Percentiles rank a stretch among this genome's conserved stretches.
Conservation (phyloP, 2,113 vertebrate species). For the Nothocercus julius region DNA sequence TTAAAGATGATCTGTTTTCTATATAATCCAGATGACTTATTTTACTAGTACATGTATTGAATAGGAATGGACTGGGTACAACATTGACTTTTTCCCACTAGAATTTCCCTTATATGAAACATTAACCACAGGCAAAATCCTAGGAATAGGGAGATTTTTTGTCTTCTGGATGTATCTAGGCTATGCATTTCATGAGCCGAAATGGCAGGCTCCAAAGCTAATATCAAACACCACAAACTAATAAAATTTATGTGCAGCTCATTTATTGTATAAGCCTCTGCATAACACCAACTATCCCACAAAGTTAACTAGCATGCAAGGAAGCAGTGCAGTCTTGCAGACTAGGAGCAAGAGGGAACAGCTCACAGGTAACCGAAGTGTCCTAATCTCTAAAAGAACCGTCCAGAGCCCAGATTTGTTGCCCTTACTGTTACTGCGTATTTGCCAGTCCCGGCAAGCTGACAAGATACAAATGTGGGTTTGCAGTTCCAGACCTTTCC, state of each 20-base stretch:
- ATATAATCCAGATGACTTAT: not conserved
- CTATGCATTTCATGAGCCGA: not conserved
- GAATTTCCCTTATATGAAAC: not conserved
- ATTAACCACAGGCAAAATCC: not conserved
- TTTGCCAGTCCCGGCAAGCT: not conserved
- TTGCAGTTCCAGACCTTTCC: not conserved
- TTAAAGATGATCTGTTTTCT: not conserved
- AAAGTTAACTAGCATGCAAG: not conserved
- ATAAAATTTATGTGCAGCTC: not conserved
- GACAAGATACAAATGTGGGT: not conserved
- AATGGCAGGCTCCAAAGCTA: not conserved
- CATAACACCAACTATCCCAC: not conserved
- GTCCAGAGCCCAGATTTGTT: not conserved
- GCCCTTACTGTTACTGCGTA: not conserved
- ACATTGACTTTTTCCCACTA: not conserved
- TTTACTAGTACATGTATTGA: not conserved
- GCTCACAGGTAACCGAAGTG: not conserved
- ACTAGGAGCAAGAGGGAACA: not conserved
- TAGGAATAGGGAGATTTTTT: not conserved
- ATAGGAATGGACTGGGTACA: not conserved
- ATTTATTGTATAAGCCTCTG: not conserved
- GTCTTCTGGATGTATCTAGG: not conserved
- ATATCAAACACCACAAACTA: not conserved
- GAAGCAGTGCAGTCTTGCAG: not conserved
- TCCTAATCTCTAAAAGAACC: not conserved